A percentile compares a stretch with the other conserved stretches of the same genome.
Conservation (phyloP, 2,113 vertebrate species). For the Lonchura striata region DNA sequence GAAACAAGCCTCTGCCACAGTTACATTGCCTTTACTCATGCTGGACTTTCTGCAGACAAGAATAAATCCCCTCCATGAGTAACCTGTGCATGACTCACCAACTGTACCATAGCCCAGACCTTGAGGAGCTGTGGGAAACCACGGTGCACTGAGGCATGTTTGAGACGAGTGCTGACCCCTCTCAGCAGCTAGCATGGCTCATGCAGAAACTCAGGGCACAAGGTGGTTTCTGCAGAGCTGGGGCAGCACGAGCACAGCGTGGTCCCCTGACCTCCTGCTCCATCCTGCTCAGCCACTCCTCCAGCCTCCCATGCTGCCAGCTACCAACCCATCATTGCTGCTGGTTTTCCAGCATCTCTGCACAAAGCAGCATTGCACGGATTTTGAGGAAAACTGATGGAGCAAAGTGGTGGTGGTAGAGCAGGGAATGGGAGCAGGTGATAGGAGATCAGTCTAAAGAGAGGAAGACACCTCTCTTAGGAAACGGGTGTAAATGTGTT, state of each 20-base stretch:
- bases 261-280: background rate
- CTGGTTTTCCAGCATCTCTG: background rate
- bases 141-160: background rate
- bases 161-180: background rate
- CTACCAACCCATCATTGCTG: background rate
- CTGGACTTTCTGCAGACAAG: background rate
- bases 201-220: background rate
- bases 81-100: conserved; percentile 43
- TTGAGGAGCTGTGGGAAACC: conserved; percentile 15
- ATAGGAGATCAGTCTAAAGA: background rate
- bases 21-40: background rate
- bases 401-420: background rate
- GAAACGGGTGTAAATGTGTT: background rate
- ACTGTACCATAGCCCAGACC: background rate
- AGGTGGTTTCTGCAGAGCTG: background rate
- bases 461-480: background rate
- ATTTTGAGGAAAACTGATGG: background rate
- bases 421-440: background rate
- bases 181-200: background rate
- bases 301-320: accelerated
- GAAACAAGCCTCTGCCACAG: background rate
- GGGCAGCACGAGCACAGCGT: background rate
- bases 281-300: accelerated
- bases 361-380: background rate
- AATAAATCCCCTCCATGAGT: conserved; percentile 33